Conservation (phyloP, 2,113 vertebrate genomes). For the Pycnonotus jocosus region DNA sequence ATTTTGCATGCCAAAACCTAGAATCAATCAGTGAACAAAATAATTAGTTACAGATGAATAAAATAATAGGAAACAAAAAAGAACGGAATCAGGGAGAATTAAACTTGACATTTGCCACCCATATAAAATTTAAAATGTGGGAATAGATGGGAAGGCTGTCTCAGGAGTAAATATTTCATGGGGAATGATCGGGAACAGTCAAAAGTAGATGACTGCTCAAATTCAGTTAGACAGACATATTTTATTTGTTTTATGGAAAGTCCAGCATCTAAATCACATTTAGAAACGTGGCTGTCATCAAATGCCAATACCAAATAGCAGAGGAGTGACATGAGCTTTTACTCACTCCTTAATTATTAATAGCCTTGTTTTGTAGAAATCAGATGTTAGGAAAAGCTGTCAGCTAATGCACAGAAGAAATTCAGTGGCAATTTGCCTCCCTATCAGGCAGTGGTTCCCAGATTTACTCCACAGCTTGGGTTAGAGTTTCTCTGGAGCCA, state of each 20-base stretch:
- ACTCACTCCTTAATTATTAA: slow-evolving; percentile 54
- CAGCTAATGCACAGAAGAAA: not conserved
- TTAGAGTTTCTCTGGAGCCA: not conserved
- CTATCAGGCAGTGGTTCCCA: not conserved
- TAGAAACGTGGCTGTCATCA: slow-evolving; percentile 57
- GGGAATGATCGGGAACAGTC: not conserved
- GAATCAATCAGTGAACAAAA: not conserved
- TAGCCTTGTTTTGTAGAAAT: slow-evolving; percentile 40
- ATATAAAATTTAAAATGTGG: not conserved
- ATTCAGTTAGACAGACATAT: slow-evolving; percentile 40
- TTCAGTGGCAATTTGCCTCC: not conserved
- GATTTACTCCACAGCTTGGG: not conserved
- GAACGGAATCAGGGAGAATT: not conserved
- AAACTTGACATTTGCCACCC: not conserved
- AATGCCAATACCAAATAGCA: slow-evolving; percentile 46
- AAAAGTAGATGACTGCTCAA: not conserved
- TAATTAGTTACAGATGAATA: not conserved
- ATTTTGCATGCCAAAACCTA: not conserved
- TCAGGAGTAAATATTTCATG: slow-evolving; percentile 12
- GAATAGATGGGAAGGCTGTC: not conserved
- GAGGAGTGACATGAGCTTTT: slow-evolving; percentile 43
- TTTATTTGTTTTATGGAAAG: slow-evolving; percentile 50
- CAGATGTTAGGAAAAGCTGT: slow-evolving; percentile 9
- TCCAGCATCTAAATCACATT: slow-evolving; percentile 34
- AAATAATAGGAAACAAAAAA: not conserved